A percentile compares a stretch with the other conserved stretches of the same genome.
These are phyloP conservation scores for Scaptodrosophila lebanonensis DNA, from an alignment of 1,140 invertebrate species.

Conservation along the genomic window DNA sequence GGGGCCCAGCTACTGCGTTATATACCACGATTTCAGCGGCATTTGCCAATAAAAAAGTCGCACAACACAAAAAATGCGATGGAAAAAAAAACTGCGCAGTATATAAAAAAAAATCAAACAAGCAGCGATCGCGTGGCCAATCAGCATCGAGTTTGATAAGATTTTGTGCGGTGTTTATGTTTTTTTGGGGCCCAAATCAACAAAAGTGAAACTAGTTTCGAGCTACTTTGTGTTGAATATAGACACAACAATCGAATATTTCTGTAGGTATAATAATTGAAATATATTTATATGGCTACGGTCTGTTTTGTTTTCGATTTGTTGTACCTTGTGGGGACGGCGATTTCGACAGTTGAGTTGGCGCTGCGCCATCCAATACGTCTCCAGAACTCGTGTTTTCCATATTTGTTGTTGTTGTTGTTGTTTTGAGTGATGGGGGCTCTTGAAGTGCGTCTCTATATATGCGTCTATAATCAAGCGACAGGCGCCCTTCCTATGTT, in stretches of 20 bases:
- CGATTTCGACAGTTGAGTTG: no score
- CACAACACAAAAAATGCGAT: slow-evolving; percentile 17
- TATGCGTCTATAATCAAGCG: no score
- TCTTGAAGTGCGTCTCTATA: no score
- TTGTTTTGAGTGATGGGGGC: background rate
- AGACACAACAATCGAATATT: no score
- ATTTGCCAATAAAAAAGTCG: slow-evolving; percentile 63
- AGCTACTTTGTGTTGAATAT: slow-evolving; percentile 6
- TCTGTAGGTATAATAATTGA: no score
- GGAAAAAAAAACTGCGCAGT: slow-evolving; percentile 60
- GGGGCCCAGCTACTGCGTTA: no score
- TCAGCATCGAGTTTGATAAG: slow-evolving; percentile 64
- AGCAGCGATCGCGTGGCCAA: slow-evolving; percentile 49
- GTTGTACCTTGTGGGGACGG: no score
- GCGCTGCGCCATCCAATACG: slow-evolving; percentile 2
- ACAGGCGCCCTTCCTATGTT: no score
- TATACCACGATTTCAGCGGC: background rate
- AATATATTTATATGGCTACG: no score
- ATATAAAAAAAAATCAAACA: slow-evolving; percentile 39
- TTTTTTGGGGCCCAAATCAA: slow-evolving; percentile 29
- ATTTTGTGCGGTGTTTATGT: slow-evolving; percentile 43
- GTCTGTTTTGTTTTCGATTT: no score
- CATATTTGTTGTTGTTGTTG: slow-evolving; percentile 13
- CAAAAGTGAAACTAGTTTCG: slow-evolving; percentile 51
- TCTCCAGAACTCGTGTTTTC: slow-evolving; percentile 18